Conservation (phyloP, 2,113 vertebrate genomes). For the Steatornis caripensis region DNA sequence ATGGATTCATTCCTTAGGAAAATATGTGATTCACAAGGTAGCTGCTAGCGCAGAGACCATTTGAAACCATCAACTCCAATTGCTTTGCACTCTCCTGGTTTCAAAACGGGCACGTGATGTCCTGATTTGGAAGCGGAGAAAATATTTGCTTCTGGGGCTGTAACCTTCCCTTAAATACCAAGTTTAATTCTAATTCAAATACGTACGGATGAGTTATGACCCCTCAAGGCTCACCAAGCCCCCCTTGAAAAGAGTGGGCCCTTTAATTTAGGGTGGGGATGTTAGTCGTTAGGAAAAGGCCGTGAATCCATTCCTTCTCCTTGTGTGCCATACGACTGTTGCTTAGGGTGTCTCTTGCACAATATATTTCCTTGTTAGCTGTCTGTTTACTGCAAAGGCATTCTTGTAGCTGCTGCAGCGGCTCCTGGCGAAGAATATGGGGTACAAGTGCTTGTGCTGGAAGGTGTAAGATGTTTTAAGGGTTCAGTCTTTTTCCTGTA, state of each 20-base stretch:
- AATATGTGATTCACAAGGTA: not conserved
- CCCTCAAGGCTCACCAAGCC: not conserved
- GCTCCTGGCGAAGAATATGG: not conserved
- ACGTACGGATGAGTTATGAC: not conserved
- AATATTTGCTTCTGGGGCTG: not conserved
- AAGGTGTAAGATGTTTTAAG: not conserved
- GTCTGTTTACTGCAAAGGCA: not conserved
- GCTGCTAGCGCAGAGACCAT: not conserved
- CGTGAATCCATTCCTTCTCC: not conserved
- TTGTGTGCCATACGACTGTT: not conserved
- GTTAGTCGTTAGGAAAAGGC: not conserved
- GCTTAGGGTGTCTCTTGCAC: not conserved
- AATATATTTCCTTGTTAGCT: not conserved
- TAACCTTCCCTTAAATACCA: not conserved
- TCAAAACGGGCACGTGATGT: not conserved
- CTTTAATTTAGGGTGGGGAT: not conserved
- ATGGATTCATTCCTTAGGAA: not conserved
- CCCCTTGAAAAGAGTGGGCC: not conserved
- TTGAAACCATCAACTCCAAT: not conserved
- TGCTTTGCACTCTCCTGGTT: not conserved
- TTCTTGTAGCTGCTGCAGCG: not conserved
- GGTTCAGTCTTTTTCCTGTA: not conserved
- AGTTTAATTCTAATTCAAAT: not conserved
- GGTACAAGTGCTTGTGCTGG: not conserved
- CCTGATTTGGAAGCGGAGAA: not conserved